A percentile compares a stretch with the other conserved stretches of the same genome.
Evolutionary conservation across 2,888 invertebrate genomes (phyloP).

Genomic region (Aelia acuminata): DNA sequence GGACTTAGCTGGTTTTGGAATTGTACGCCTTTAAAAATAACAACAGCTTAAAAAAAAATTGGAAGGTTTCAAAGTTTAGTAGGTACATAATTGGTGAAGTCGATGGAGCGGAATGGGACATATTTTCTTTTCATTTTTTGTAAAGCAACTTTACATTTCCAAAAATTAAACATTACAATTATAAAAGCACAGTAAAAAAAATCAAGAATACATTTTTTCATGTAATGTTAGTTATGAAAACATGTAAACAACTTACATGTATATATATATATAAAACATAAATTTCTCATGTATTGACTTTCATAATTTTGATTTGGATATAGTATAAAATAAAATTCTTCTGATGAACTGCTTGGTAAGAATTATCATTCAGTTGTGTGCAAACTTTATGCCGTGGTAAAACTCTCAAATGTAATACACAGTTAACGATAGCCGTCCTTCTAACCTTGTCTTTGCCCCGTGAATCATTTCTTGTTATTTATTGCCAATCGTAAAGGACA

Average conservation of each 20-base stretch:
- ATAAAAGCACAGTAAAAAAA: too few species aligned
- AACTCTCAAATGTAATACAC: conserved; percentile 11
- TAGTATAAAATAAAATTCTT: not conserved
- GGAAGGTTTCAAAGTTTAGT: too few species aligned
- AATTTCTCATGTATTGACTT: not conserved
- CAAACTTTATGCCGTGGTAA: conserved; percentile 22
- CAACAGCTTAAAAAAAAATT: too few species aligned
- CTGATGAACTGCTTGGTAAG: not conserved
- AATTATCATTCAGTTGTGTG: not conserved
- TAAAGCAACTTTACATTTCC: too few species aligned
- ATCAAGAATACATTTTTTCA: too few species aligned
- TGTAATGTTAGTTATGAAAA: too few species aligned
- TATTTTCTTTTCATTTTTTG: too few species aligned
- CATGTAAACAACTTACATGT: not conserved
- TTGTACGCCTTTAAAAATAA: too few species aligned
- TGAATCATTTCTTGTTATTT: conserved; percentile 44
- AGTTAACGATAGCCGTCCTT: conserved; percentile 17
- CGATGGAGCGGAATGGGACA: too few species aligned
- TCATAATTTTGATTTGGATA: not conserved
- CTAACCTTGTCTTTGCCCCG: conserved; percentile 13
- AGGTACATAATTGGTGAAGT: too few species aligned
- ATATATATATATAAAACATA: not conserved
- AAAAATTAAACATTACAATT: too few species aligned
- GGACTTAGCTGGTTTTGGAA: too few species aligned
- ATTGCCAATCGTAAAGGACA: not conserved